Evolutionary conservation across 2,888 invertebrate genomes (phyloP).

Genomic region (Dusona sp.): DNA sequence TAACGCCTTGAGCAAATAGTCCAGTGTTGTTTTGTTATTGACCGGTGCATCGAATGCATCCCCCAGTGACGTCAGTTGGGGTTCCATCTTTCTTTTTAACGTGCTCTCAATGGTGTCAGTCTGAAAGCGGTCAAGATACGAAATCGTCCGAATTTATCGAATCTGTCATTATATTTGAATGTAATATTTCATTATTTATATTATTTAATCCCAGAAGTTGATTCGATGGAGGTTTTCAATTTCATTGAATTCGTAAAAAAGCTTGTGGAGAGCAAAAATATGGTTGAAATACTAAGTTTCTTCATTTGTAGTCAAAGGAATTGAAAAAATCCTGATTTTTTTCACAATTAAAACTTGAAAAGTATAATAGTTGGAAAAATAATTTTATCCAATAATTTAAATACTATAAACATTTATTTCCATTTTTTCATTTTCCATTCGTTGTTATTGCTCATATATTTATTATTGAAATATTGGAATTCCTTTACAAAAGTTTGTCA

Average conservation of each 20-base stretch:
- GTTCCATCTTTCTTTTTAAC: constrained; percentile 89
- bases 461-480: background rate
- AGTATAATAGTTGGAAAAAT: background rate
- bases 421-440: background rate
- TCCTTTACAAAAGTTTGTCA: background rate
- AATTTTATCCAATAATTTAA: no score
- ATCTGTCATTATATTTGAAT: background rate
- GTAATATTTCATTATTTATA: background rate
- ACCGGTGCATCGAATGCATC: constrained; percentile 92
- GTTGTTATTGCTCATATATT: background rate
- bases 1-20: constrained; percentile 89
- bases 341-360: background rate
- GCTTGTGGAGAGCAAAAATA: no score
- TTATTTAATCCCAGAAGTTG: background rate
- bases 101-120: constrained; percentile 92
- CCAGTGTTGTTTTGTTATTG: constrained; percentile 91
- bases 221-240: background rate
- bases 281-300: no score
- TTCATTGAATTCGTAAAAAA: no score
- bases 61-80: constrained; percentile 89
- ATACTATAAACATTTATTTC: background rate
- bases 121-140: constrained; percentile 83
- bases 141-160: background rate
- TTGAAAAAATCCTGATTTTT: background rate
- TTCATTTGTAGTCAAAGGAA: background rate